phyloP scores from a whole-genome alignment of 37 sponge, comb jelly and placozoan genomes.

The Spongilla lacustris region DNA sequence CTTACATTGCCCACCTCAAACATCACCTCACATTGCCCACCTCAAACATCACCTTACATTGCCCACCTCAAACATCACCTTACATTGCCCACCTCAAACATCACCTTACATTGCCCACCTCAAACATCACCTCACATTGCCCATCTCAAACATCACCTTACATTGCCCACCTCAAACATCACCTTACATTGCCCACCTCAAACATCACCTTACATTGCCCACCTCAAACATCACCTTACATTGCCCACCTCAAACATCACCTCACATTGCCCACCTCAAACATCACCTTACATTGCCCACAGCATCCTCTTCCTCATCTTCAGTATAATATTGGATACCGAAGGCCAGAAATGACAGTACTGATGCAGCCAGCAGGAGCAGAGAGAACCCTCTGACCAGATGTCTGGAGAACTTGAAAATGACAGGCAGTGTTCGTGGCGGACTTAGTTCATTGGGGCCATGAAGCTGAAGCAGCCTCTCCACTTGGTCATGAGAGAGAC shows the following conservation, averaged over 20 bases:
- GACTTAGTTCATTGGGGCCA: constrained; percentile 72
- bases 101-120: too few species aligned
- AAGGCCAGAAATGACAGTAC: constrained; percentile 59
- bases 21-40: too few species aligned
- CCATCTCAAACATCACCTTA: too few species aligned
- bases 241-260: too few species aligned
- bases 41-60: too few species aligned
- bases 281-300: not conserved
- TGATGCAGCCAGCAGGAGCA: constrained; percentile 69
- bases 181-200: too few species aligned
- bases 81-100: too few species aligned
- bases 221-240: too few species aligned
- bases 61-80: too few species aligned
- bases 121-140: too few species aligned
- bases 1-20: constrained; percentile 1
- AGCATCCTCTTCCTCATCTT: constrained; percentile 18
- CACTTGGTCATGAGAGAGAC: constrained; percentile 39
- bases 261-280: not conserved
- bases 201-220: too few species aligned
- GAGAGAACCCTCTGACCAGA: constrained; percentile 77
- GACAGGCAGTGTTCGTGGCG: constrained; percentile 70
- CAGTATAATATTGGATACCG: not conserved
- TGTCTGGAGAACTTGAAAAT: constrained; percentile 73
- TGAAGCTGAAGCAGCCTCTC: constrained; percentile 39
- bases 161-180: too few species aligned